Percentiles rank a stretch among this genome's conserved stretches.
These are phyloP conservation scores for Electrophaes corylata DNA, from an alignment of 2,888 invertebrate species.

Conservation along the genomic window DNA sequence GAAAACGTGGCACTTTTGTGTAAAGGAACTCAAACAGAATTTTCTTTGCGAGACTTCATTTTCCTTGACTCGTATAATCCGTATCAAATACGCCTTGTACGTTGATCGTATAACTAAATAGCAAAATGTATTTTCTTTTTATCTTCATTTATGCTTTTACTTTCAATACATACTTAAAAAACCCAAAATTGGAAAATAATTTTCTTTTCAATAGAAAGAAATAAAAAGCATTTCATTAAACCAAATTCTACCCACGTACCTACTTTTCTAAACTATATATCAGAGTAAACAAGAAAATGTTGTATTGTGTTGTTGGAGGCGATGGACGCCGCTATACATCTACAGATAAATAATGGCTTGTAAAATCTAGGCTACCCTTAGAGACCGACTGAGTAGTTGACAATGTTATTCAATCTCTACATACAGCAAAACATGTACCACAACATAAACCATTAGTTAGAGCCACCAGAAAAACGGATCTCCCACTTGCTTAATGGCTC, in stretches of 20 bases:
- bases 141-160: slow-evolving; percentile 7
- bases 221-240: too few relatives aligned
- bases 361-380: not conserved
- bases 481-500: slow-evolving; percentile 38
- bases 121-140: slow-evolving; percentile 9
- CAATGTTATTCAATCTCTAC: slow-evolving; percentile 2
- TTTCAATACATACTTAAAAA: slow-evolving; percentile 6
- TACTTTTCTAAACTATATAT: too few relatives aligned
- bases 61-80: slow-evolving; percentile 55
- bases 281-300: too few relatives aligned
- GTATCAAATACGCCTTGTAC: slow-evolving; percentile 46
- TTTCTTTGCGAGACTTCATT: slow-evolving; percentile 49
- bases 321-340: too few relatives aligned
- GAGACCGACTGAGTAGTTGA: not conserved
- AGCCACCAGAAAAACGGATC: slow-evolving; percentile 35
- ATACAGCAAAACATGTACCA: slow-evolving; percentile 24
- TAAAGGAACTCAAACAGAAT: slow-evolving; percentile 53
- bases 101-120: slow-evolving; percentile 23
- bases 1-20: slow-evolving; percentile 46
- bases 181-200: not conserved
- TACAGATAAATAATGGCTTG: not conserved
- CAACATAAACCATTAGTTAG: slow-evolving; percentile 34
- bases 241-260: too few relatives aligned
- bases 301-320: too few relatives aligned
- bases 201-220: too few relatives aligned